A percentile compares a stretch with the other conserved stretches of the same genome.
Evolutionary conservation across 2,888 invertebrate genomes (phyloP).

Genomic region (Altica lythri): DNA sequence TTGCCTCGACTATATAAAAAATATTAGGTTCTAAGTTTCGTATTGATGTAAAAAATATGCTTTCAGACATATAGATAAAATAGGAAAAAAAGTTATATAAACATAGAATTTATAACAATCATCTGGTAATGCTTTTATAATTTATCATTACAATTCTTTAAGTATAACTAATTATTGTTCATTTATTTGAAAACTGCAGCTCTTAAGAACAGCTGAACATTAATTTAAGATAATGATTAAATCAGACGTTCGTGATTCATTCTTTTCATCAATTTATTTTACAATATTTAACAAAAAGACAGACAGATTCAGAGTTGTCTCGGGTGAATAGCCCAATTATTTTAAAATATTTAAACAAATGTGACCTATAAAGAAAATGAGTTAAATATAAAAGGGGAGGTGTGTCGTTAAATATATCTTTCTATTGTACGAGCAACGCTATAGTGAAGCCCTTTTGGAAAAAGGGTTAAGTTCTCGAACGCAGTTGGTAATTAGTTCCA

Average conservation of each 20-base stretch:
- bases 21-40: too few species aligned
- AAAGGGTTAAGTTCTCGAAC: slow-evolving; percentile 47
- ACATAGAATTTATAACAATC: too few species aligned
- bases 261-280: slow-evolving; percentile 9
- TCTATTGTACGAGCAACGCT: slow-evolving; percentile 33
- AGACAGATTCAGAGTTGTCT: background rate
- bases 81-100: too few species aligned
- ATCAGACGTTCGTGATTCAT: slow-evolving; percentile 5
- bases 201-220: slow-evolving; percentile 9
- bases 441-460: slow-evolving; percentile 38
- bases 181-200: slow-evolving; percentile 11
- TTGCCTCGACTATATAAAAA: too few species aligned
- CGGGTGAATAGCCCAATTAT: too few species aligned
- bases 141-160: too few species aligned
- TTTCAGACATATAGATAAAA: too few species aligned
- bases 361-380: slow-evolving; percentile 39
- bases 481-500: slow-evolving; percentile 52
- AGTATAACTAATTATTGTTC: slow-evolving; percentile 7
- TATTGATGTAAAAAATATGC: too few species aligned
- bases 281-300: slow-evolving; percentile 4
- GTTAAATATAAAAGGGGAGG: slow-evolving; percentile 30
- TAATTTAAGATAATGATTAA: slow-evolving; percentile 16
- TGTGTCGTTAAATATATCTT: slow-evolving; percentile 37
- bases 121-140: too few species aligned
- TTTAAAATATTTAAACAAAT: slow-evolving; percentile 36